Conservation (phyloP, 2,113 vertebrate species). For the Poecilia latipinna region DNA sequence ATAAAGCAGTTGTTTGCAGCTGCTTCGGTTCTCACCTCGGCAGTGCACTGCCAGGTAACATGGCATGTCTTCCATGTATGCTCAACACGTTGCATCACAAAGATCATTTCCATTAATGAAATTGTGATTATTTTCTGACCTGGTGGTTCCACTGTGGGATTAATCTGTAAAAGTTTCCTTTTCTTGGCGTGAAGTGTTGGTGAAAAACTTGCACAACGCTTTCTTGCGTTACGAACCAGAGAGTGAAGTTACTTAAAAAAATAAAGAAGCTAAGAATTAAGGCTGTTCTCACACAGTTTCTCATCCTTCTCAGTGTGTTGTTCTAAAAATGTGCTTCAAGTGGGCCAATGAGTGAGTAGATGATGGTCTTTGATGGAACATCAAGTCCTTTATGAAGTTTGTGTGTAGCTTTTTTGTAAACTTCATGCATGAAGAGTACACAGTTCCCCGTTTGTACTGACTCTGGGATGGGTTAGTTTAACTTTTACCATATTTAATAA, state of each 20-base stretch:
- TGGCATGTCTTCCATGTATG: not conserved
- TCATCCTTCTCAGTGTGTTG: not conserved
- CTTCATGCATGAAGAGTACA: not conserved
- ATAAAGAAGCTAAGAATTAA: not conserved
- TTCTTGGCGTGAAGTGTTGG: not conserved
- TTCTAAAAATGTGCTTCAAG: not conserved
- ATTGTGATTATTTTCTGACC: not conserved
- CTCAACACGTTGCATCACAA: not conserved
- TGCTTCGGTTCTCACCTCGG: not conserved
- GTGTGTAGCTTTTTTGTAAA: not conserved
- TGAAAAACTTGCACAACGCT: not conserved
- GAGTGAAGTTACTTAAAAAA: slow-evolving; percentile 9
- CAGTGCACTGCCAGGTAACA: slow-evolving; percentile 11
- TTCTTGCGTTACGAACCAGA: not conserved
- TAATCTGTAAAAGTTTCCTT: not conserved
- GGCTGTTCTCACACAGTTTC: not conserved
- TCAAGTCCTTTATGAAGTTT: not conserved
- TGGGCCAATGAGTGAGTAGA: not conserved
- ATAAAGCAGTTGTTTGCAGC: slow-evolving; percentile 38
- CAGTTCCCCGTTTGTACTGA: not conserved
- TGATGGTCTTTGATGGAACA: too few relatives aligned
- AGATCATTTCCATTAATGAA: not conserved
- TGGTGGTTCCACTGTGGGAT: not conserved
- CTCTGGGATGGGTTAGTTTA: not conserved
- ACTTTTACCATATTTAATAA: not conserved